Evolutionary conservation across 2,888 invertebrate genomes (phyloP), one percentile per base, ranked within the genome.

Genomic region (Oxytorus armatus): DNA sequence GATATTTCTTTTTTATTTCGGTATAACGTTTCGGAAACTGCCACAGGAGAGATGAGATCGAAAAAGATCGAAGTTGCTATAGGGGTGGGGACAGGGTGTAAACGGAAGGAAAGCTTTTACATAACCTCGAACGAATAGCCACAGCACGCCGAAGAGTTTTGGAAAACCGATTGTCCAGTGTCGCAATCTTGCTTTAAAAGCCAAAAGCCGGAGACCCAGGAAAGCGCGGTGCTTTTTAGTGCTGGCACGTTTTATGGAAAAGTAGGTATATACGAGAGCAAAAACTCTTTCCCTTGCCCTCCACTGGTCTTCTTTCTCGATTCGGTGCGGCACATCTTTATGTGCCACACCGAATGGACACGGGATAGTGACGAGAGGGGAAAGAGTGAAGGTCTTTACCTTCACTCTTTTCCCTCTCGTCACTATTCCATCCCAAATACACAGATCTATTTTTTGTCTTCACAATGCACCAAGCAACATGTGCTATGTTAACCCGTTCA

Each of bases 101-200:
- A 47, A 33, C 21, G 21, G 57, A 18, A 47, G 18, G 36, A 36
- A 14, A 42, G 69, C 55, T 68, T 55, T 10, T 16, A 36, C 36
- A 44, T 69, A 63, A 69, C 23, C 61, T 39, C 68, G 47, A 59
- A 78, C 77, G 75, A 81, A 75, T 81, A 66, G 29, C 29, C 66
- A 66, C 59, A 47, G 51, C 61, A 59, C 10, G 29, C 51, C 16
- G 39, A 29, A 51, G 69, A 59, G 42, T 68, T 73, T 55, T 55
- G 53, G 44, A 21, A 14, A 68, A 55, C 21, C 61, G 66, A 59
- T 66, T 47, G 68, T 75, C 61, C 44, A 70, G 68, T 72, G 72
- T 66, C 75, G 69, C 81, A 81, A 81, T 78, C 68, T 70, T 69
- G 25, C 81, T 86, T 85, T 88, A 85, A 85, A 87, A 87, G 86